Base-by-base conservation (phyloP, 2,113 vertebrate species). In the Strix uralensis region DNA sequence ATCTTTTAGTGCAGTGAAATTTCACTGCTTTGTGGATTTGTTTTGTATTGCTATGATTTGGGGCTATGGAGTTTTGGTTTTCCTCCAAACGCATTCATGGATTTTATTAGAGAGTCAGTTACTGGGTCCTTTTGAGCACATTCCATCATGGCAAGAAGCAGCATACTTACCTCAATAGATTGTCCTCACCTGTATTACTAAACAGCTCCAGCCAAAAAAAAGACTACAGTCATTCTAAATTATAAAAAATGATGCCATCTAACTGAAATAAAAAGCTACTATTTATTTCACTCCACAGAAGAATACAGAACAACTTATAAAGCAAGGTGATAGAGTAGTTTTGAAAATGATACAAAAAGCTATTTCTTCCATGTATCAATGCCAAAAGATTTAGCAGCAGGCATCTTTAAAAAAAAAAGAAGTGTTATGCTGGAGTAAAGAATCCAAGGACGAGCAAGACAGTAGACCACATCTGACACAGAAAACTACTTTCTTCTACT, bases 211-310 rank as follows among this genome's bases (percentile, higher is more conserved):
- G 52, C 46, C 83, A 77, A 85, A 88, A 92, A 90, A 88, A 59
- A 32, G 34, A 46, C 47, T 74, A 26, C 54, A 81, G 18, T 81
- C 90, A 61, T 80, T 55, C 49, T 91, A 97, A 94, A 94, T 88
- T 26, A 52, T 59, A 46, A 77, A 75, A 79, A 21, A 2, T 0
- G 0, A 4, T 46, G 7, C 49, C 23, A 44, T 47, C 34, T 47
- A 29, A 21, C 23, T 54, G 74, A 93, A 94, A 87, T 94, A 42
- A 71, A 94, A 93, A 92, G 55, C 51, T 90, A 86, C 77, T 42
- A 70, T 93, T 93, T 82, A 88, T 84, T 95, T 97, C 73, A 81
- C 72, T 75, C 70, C 49, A 40, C 83, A 92, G 72, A 93, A 96
- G 94, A 96, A 74, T 25, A 70, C 10, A 92, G 63, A 80, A 21